A percentile compares a stretch with the other conserved stretches of the same genome.
phyloP scores from a whole-genome alignment of 2,797 vertebrate species.

The Macropus fuliginosus region DNA sequence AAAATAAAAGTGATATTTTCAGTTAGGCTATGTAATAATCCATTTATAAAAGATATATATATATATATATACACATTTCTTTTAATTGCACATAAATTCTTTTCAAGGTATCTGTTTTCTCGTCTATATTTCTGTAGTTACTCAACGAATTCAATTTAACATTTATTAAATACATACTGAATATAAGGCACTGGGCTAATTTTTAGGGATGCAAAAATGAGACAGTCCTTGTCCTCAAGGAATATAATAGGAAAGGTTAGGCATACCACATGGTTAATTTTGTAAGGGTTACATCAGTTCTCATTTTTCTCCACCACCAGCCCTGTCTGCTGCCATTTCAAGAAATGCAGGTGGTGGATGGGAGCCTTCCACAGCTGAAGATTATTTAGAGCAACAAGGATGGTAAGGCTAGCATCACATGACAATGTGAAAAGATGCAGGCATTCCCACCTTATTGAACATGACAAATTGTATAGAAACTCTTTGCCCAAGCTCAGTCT shows the following conservation, averaged over 20 bases:
- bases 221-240: not conserved
- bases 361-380: not conserved
- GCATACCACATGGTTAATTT: not conserved
- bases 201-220: not conserved
- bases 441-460: not conserved
- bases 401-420: not conserved
- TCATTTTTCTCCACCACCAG: not conserved
- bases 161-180: not conserved
- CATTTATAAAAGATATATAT: conserved; percentile 57
- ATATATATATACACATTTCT: not conserved
- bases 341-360: not conserved
- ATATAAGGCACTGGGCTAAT: not conserved
- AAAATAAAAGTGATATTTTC: conserved; percentile 63
- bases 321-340: not conserved
- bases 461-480: not conserved
- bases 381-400: not conserved
- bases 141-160: not conserved
- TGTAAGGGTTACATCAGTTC: not conserved
- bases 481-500: not conserved
- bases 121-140: not conserved
- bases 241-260: not conserved
- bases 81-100: not conserved
- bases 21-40: conserved; percentile 40
- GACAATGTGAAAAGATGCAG: not conserved
- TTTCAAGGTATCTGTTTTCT: not conserved